Evolutionary conservation across 1,140 invertebrate species (phyloP), one percentile per base, ranked within the genome.

Genomic region (Drosophila ogumai): DNA sequence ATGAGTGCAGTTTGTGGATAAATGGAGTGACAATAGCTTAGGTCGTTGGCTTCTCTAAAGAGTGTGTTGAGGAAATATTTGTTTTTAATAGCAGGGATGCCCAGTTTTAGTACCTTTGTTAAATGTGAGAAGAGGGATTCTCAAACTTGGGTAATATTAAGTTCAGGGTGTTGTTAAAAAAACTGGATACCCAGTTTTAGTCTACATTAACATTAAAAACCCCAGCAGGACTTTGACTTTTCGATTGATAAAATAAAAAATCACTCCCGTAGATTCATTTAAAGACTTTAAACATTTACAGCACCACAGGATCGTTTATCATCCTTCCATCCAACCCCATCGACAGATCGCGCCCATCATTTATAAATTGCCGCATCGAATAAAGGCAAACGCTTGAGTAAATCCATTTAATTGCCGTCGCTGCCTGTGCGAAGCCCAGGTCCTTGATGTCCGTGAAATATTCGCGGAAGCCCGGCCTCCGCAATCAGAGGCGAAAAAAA

Each of bases 401-500:
- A 90, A 85, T 90, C 85, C 85, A 79, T 85, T 81, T 90, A 90
- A 90, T 90, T 90, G 86, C 74, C 64, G 54, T 41, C 41, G 40
- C 41, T 76, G 55, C 56, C 59, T 44, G 52, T 58, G 49, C 79
- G 59, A 72, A 81, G 61, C 44, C 47, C 40, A 41, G 47, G 19
- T 69, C 66, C 72, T 69, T 90, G 86, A 88, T 84, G 55, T 34
- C 84, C 84, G 73, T 88, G 50, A 90, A 88, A 88, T 90, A 46
- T 50, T 57, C 55, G 63, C 41, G 50, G 54, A 31, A 41, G 59
- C 49, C 43, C 76, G 32, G 19, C 78, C 78, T 71, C 38, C 60
- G 79, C 79, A 81, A 81, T 81, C 79, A 86, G 50, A 56, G 47
- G 43, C 50, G 19, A 40, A 25, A 41, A 44, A 63, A 50, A 64